These are phyloP conservation scores for Erebia epiphron DNA, from an alignment of 2,888 invertebrate genomes.

Conservation along the genomic window DNA sequence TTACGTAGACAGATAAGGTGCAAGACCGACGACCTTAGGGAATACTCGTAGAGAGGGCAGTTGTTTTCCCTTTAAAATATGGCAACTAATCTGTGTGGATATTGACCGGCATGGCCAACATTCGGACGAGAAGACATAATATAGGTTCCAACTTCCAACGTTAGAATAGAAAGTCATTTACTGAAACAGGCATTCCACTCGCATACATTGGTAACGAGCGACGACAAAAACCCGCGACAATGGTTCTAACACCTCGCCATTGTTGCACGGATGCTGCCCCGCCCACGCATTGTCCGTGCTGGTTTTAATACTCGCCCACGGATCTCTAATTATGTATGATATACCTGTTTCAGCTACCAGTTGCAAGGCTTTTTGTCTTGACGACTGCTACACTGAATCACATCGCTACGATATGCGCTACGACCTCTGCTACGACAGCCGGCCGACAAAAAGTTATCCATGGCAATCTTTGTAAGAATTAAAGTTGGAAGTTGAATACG, in stretches of 20 bases:
- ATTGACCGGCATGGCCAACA: no score
- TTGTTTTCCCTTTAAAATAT: no score
- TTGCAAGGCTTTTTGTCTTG: slow-evolving; percentile 21
- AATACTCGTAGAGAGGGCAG: no score
- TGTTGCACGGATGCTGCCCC: slow-evolving; percentile 68
- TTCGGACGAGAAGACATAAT: background rate
- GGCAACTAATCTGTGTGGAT: no score
- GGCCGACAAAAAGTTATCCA: no score
- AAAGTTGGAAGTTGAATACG: no score
- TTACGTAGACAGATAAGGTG: no score
- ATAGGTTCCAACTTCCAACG: background rate
- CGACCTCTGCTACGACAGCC: background rate
- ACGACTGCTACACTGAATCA: slow-evolving; percentile 35
- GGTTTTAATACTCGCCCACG: slow-evolving; percentile 63
- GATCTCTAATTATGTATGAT: slow-evolving; percentile 59
- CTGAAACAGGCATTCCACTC: slow-evolving; percentile 15
- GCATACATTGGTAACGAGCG: slow-evolving; percentile 32
- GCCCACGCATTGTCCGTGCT: slow-evolving; percentile 61
- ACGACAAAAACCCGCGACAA: slow-evolving; percentile 62
- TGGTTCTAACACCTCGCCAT: slow-evolving; percentile 69
- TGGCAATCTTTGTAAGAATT: no score
- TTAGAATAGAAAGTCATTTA: slow-evolving; percentile 2
- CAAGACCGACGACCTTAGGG: no score
- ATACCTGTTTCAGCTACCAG: slow-evolving; percentile 57
- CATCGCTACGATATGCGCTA: background rate